A percentile compares a stretch with the other conserved stretches of the same genome.
These are phyloP conservation scores for Carabus problematicus DNA, from an alignment of 2,888 invertebrate species.

Conservation along the genomic window DNA sequence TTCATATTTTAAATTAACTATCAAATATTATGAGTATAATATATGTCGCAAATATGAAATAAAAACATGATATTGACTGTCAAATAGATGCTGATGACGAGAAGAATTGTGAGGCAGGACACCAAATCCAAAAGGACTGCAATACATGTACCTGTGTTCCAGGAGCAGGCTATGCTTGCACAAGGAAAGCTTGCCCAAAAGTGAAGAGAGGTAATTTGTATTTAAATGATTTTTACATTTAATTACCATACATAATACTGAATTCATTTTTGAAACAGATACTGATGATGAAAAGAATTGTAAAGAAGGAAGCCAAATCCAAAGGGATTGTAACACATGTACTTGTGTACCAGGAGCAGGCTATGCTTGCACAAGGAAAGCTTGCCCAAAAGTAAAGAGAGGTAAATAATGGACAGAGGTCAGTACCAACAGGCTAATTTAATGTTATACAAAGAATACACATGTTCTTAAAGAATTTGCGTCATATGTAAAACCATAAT, in stretches of 20 bases:
- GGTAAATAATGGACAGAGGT: not conserved
- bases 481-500: no score
- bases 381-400: slow-evolving; percentile 2
- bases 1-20: no score
- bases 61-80: no score
- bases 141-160: slow-evolving; percentile 49
- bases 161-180: slow-evolving; percentile 61
- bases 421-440: no score
- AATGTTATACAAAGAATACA: no score
- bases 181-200: slow-evolving; percentile 58
- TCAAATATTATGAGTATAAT: no score
- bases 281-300: slow-evolving; percentile 18
- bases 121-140: slow-evolving; percentile 46
- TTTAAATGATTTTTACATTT: slow-evolving; percentile 7
- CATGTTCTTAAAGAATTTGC: not conserved
- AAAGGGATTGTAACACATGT: slow-evolving; percentile 48
- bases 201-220: slow-evolving; percentile 43
- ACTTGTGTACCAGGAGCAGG: slow-evolving; percentile 53
- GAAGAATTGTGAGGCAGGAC: slow-evolving; percentile 44
- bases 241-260: slow-evolving; percentile 13
- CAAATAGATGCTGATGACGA: slow-evolving; percentile 4
- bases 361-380: slow-evolving; percentile 61
- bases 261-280: not conserved
- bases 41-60: no score
- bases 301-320: slow-evolving; percentile 37